Base-by-base conservation (phyloP, 2,797 vertebrate genomes). In the Scarus forsteni region DNA sequence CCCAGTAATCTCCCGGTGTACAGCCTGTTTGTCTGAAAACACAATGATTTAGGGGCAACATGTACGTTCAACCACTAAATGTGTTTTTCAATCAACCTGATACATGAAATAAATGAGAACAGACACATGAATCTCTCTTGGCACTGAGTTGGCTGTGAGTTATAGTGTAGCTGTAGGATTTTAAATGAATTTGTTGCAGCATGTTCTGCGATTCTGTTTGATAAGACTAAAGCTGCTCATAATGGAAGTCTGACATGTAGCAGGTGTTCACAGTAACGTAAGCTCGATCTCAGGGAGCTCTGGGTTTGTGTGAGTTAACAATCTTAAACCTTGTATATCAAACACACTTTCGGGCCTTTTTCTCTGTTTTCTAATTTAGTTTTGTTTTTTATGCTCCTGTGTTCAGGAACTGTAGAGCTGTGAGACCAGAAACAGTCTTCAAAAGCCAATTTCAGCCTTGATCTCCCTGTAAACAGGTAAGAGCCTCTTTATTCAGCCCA, bases 391-490 rank as follows among this genome's bases (percentile, higher is more conserved):
- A 4, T 54, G 36, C 63, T 10, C 38, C 15, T 45, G 3, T 14
- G 9, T 1, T 8, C 45, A 84, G 81, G 67, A 16, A 14, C 40
- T 42, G 39, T 14, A 60, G 42, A 76, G 42, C 49, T 59, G 66
- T 61, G 66, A 64, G n/a, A 34, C n/a, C 40, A 57, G 15, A 8
- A n/a, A 7, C 3, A 50, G 19, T 40, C 72, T 60, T 38, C 60
- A 19, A 62, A 55, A 42, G 71, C 42, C n/a, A 63, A 52, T 38
- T n/a, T 59, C 60, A 3, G 18, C 38, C 46, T 11, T 14, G 14
- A n/a, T 40, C 42, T 45, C 5, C 1, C 27, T 34, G 40, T 52
- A 57, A 46, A 43, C 51, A 75, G 84, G 85, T 90, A 85, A 85
- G 70, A 70, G 10, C 45, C 60, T 43, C 27, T 27, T 4, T 27